Evolutionary conservation across 92 coral and sea anemone genomes (phyloP), one percentile per base, ranked within the genome.

Genomic region (Zoanthus sociatus): DNA sequence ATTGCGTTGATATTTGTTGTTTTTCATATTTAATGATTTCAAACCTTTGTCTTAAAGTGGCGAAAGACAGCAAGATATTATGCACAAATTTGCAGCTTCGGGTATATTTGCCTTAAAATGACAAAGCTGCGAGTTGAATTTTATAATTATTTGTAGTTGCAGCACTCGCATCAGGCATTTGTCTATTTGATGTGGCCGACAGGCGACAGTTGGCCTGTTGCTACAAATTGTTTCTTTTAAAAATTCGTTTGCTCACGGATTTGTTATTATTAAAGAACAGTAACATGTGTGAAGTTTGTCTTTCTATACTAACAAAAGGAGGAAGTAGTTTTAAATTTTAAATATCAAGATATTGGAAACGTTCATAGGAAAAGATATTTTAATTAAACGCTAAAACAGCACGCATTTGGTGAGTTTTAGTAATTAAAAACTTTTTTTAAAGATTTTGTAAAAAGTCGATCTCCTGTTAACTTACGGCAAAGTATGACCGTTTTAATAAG

Each of bases 1-100:
- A 61, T 42, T 5, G n/a, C 61, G 82, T 63, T 63, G 77, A 73
- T 48, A 15, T n/a, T 17, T 17, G 4, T 77, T 9, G 33, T 77
- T 63, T 77, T 74, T 74, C 33, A 58, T 77, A 10, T 47, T 66
- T 61, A 45, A 47, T 50, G 56, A 42, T 81, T 81, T 81, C 73
- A 50, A 26, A 66, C 54, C 7, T 81, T 67, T 20, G 21, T 64
- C 15, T 9, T 9, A 61, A 64, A 67, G 75, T 64, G 73, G 73
- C 18, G n/a, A 14, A 9, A 14, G 44, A 64, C 74, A 10, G 44
- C 20, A 66, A 60, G 42, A 66, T 46, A 44, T 81, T 66, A 81
- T 81, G 61, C 85, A 56, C 58, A 81, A 6, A 14, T 45, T 15
- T 4, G 11, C 42, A 20, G n/a, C 42, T 37, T 37, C 42, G 47